A percentile compares a stretch with the other conserved stretches of the same genome.
These are phyloP conservation scores for Amphiprion percula DNA, from an alignment of 2,113 vertebrate species.

Conservation along the genomic window DNA sequence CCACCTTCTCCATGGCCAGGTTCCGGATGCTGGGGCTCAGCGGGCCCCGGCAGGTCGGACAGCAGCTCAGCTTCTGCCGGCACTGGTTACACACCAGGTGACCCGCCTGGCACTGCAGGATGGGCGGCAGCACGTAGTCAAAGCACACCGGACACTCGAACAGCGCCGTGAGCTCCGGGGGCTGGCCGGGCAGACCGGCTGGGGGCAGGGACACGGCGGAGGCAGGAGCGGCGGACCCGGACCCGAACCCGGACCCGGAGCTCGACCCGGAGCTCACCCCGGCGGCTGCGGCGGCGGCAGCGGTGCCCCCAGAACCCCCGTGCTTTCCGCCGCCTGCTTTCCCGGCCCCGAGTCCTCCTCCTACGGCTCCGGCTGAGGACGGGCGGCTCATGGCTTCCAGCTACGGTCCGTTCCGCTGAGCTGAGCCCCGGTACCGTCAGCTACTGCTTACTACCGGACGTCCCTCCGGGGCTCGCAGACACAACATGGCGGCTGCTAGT, in stretches of 20 bases:
- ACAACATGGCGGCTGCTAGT: conserved; percentile 83
- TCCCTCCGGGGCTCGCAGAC: conserved; percentile 64
- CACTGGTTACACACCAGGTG: conserved; percentile 87
- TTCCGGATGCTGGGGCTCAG: conserved; percentile 86
- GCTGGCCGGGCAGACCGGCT: conserved; percentile 66
- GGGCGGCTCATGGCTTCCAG: conserved; percentile 82
- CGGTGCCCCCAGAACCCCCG: conserved; percentile 67
- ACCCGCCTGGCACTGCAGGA: conserved; percentile 86
- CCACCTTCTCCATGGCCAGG: conserved; percentile 88
- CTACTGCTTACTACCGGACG: conserved; percentile 63
- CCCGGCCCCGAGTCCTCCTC: conserved; percentile 80
- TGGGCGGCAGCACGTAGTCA: conserved; percentile 87
- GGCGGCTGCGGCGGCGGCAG: conserved; percentile 47
- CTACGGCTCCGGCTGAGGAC: conserved; percentile 80
- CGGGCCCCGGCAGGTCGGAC: conserved; percentile 85
- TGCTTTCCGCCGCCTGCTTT: conserved; percentile 82
- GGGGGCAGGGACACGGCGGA: conserved; percentile 49
- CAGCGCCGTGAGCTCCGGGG: conserved; percentile 83
- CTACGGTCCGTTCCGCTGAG: conserved; percentile 37
- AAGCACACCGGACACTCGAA: conserved; percentile 87
- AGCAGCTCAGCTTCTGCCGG: conserved; percentile 87
- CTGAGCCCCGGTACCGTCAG: conserved; percentile 49
- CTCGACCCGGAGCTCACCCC: conserved; percentile 68
- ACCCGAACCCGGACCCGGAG: conserved; percentile 63
- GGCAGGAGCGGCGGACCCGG: conserved; percentile 63